Conservation (phyloP, 2,113 vertebrate genomes). For the Microtus pennsylvanicus region DNA sequence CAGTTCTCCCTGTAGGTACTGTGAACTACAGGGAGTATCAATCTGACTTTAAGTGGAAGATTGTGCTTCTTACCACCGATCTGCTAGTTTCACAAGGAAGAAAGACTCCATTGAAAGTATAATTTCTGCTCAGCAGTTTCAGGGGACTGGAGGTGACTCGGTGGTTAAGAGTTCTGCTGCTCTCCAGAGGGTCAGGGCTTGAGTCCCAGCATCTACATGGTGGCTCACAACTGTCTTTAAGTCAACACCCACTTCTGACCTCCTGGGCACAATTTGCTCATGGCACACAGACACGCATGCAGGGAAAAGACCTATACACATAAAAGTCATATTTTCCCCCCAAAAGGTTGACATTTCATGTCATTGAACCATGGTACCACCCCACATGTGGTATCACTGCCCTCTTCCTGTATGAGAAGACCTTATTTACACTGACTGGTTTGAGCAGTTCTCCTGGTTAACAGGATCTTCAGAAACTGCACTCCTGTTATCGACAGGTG, state of each 20-base stretch:
- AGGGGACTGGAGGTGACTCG: not conserved
- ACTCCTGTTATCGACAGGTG: constrained; percentile 36
- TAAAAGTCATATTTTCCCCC: not conserved
- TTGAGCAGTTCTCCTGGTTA: constrained; percentile 52
- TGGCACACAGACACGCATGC: not conserved
- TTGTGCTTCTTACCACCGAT: constrained; percentile 20
- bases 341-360: not conserved
- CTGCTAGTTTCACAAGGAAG: constrained; percentile 39
- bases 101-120: constrained; percentile 38
- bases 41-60: constrained; percentile 11
- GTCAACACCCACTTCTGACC: not conserved
- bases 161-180: not conserved
- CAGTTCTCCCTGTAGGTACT: constrained; percentile 40
- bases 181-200: not conserved
- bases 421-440: constrained; percentile 14
- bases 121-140: constrained; percentile 46
- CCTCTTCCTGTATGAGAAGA: not conserved
- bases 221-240: not conserved
- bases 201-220: not conserved
- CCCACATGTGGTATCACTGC: not conserved
- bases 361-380: not conserved
- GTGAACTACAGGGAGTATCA: constrained; percentile 52
- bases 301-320: not conserved
- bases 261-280: not conserved
- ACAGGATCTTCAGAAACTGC: constrained; percentile 7